Evolutionary conservation across 2,797 vertebrate genomes (phyloP), one percentile per base, ranked within the genome.

Genomic region (Tokudaia muenninki): DNA sequence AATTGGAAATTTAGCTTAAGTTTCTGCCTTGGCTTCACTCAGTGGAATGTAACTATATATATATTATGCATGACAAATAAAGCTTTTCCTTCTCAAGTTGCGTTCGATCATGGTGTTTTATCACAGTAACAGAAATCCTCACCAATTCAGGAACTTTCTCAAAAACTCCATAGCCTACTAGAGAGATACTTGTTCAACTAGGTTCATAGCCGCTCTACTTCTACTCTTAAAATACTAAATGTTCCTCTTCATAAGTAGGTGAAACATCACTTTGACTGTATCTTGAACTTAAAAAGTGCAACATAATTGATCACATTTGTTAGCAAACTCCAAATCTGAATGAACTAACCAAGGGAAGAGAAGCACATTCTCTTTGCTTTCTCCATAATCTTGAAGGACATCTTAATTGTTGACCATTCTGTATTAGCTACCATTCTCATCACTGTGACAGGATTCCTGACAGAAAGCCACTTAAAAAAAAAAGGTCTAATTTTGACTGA

Each of bases 201-300:
- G 61, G 7, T 61, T 41, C 22, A 10, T 41, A 61, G 6, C 22
- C 41, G 22, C 13, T 59, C n/a, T 81, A 70, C 55, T 31, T 80
- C 37, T 16, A 13, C 13, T 80, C 87, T 87, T 94, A 96, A 95
- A 96, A 96, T 92, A 84, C 87, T 98, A 95, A 97, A 94, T 94
- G 50, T 83, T 94, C 86, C 61, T 67, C 92, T 96, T 94, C 65
- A 77, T 50, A 96, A 84, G 37, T 91, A 70, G 97, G 92, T 41
- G 44, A 92, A 96, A 81, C 44, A 90, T 97, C 97, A 90, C n/a
- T 70, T 55, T 92, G 19, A 86, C 93, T 87, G 24, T 91, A 92
- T 95, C 94, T 98, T 94, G 87, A 95, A 93, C 87, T 90, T 86
- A 91, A 0, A 34, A 94, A 92, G 1, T 52, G 90, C 94, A 31